Evolutionary conservation across 1,140 invertebrate species (phyloP), one percentile per base, ranked within the genome.

Genomic region (Drosophila cardini): DNA sequence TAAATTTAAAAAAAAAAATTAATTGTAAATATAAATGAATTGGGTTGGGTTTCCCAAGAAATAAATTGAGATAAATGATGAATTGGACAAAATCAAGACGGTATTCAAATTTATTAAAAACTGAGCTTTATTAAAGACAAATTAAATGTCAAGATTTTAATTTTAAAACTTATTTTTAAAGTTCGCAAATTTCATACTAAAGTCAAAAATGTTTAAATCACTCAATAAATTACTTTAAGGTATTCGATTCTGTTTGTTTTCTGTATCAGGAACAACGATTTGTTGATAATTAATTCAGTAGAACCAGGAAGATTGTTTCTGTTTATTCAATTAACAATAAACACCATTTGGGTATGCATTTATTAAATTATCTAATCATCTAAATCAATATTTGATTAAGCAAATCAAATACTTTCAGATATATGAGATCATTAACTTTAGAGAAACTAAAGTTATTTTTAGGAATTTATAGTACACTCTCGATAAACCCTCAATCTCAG

Each of bases 1-100:
- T 4, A 26, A 26, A 26, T 4, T 21, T 26, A 26, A 26, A 26
- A 4, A 26, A 26, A 4, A 58, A 18, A 45, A 32, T 46, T 48
- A 38, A 16, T 8, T 8, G 7, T 15, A 72, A 32, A n/a, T 16
- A 13, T 9, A 15, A 7, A 38, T 9, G 6, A 11, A 11, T 11
- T 38, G 36, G 30, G 9, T 10, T 32, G 34, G 18, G 56, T 30
- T 5, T 32, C 10, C 9, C 48, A 32, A 53, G 34, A 53, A 53
- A 6, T 34, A 11, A 53, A 50, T 46, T 46, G 21, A 46, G 21
- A 21, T 21, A 46, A 46, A 46, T 46, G 45, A 46, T 46, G 21
- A 46, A 46, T 38, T 10, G 10, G 45, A 18, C 18, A 46, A 46
- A 46, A 10, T 46, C 5, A 46, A 46, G 16, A 21, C 8, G 11